Evolutionary conservation across 2,113 vertebrate species (phyloP).

Genomic region (Plotosus lineatus): DNA sequence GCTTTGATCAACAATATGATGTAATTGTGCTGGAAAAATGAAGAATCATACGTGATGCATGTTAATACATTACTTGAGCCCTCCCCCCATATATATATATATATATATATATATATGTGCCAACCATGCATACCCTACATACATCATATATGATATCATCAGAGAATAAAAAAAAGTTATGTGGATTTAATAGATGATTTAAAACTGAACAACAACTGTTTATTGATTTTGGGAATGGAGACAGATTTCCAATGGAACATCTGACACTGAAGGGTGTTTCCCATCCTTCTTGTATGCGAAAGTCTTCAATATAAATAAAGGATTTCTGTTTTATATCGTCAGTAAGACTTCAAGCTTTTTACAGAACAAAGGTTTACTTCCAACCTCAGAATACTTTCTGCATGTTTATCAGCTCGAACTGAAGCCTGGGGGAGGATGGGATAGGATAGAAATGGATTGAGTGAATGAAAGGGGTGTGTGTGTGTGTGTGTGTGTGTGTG

Average conservation of each 20-base stretch:
- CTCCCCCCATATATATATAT: not conserved
- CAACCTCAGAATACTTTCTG: not conserved
- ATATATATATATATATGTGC: too few relatives aligned
- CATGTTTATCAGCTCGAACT: conserved; percentile 9
- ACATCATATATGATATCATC: not conserved
- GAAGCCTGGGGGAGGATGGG: conserved; percentile 25
- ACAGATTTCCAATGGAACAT: not conserved
- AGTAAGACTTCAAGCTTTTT: not conserved
- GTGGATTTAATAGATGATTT: not conserved
- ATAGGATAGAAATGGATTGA: conserved; percentile 9
- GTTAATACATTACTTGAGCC: not conserved
- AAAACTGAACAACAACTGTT: not conserved
- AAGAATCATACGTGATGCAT: not conserved
- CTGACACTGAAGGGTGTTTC: not conserved
- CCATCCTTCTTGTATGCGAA: not conserved
- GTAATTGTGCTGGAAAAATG: not conserved
- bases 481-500: not conserved
- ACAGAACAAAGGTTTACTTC: not conserved
- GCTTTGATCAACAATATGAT: conserved; percentile 3
- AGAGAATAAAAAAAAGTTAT: not conserved
- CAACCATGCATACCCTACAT: not conserved
- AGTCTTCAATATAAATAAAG: not conserved
- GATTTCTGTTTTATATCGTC: not conserved
- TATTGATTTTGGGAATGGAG: not conserved
- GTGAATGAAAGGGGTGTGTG: not conserved